Evolutionary conservation across 23 tunicate species (phyloP).

Genomic region (Ascidia mentula): DNA sequence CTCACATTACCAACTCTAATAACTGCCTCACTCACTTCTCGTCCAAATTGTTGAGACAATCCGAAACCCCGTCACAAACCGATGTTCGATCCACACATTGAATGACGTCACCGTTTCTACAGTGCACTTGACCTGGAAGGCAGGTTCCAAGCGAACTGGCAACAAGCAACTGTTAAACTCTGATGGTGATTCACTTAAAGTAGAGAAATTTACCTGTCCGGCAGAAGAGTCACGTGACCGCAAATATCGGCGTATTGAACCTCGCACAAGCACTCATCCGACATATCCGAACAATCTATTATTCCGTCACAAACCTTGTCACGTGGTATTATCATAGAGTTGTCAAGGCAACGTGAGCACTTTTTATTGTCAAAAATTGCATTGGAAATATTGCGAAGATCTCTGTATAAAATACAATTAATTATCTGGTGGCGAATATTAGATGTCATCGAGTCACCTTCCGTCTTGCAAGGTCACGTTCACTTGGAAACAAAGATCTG

Average conservation of each 20-base stretch:
- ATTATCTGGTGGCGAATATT: neutral
- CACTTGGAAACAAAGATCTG: slow-evolving; percentile 31
- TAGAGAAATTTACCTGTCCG: neutral
- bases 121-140: neutral
- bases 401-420: neutral
- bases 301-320: slow-evolving; percentile 38
- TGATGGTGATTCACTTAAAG: neutral
- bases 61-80: neutral
- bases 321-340: slow-evolving; percentile 22
- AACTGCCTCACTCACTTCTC: neutral
- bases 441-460: neutral
- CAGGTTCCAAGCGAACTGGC: neutral
- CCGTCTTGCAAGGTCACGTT: neutral
- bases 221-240: slow-evolving; percentile 13
- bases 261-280: slow-evolving; percentile 49
- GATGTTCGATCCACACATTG: neutral
- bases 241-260: slow-evolving; percentile 24
- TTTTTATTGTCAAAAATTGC: neutral
- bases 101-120: neutral
- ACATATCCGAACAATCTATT: slow-evolving; percentile 48
- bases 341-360: slow-evolving; percentile 32
- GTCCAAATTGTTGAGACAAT: neutral
- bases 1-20: no score
- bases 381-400: neutral
- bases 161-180: neutral